phyloP scores from a whole-genome alignment of 2,797 vertebrate genomes.

The Thunnus albacares region DNA sequence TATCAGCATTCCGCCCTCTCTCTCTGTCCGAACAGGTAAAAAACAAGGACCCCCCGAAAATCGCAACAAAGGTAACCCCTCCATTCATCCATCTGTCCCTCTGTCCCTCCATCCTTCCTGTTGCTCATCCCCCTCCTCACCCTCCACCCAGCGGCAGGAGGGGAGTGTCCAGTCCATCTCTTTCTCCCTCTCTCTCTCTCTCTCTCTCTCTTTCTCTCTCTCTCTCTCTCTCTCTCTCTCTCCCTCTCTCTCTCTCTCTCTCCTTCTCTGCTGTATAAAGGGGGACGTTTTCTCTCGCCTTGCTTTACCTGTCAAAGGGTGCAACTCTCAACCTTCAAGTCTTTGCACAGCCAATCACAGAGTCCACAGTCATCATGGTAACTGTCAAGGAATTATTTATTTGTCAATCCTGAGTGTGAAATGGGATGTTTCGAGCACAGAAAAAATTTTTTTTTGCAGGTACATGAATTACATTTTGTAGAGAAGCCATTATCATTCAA shows the following conservation, averaged over 20 bases:
- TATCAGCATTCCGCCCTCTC: constrained; percentile 94
- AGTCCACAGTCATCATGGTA: constrained; percentile 35
- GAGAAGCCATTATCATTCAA: background rate
- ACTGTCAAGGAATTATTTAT: constrained; percentile 9
- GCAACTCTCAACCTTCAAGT: constrained; percentile 85
- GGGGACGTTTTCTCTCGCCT: constrained; percentile 87
- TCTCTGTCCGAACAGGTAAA: constrained; percentile 99
- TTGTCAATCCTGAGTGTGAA: constrained; percentile 4
- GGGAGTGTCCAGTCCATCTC: constrained; percentile 80
- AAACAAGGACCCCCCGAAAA: constrained; percentile 99
- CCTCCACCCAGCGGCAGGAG: constrained; percentile 87
- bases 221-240: constrained; percentile 76
- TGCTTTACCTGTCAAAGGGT: constrained; percentile 89
- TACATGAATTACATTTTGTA: background rate
- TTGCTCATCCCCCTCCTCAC: constrained; percentile 80
- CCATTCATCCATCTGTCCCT: constrained; percentile 88
- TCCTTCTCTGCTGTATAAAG: constrained; percentile 82
- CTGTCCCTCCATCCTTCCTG: constrained; percentile 77
- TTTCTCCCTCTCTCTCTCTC: constrained; percentile 71
- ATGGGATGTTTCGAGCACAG: constrained; percentile 3
- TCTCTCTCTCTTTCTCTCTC: constrained; percentile 59
- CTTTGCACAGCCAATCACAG: constrained; percentile 55
- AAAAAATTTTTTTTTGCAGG: constrained; percentile 6
- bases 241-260: constrained; percentile 70
- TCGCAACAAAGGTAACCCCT: constrained; percentile 99